A percentile compares a stretch with the other conserved stretches of the same genome.
These are phyloP conservation scores for Tachina lurida DNA, from an alignment of 2,888 invertebrate species.

Conservation along the genomic window DNA sequence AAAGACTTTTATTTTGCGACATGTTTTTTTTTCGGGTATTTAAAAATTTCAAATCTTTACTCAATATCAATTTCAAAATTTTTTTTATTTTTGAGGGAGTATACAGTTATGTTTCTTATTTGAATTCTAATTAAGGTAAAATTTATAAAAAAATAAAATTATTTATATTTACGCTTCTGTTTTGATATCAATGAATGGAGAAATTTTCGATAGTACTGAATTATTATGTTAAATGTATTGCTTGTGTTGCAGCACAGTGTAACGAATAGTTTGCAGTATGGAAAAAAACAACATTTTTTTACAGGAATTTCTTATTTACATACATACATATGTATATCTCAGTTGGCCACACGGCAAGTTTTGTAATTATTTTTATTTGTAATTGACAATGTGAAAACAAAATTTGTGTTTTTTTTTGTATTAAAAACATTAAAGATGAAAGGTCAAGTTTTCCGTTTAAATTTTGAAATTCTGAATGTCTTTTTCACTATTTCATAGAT, in stretches of 20 bases:
- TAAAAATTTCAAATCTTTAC: slow-evolving; percentile 44
- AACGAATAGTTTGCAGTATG: neutral
- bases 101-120: slow-evolving; percentile 41
- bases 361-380: too few species aligned
- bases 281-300: neutral
- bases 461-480: too few species aligned
- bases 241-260: slow-evolving; percentile 42
- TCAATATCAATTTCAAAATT: slow-evolving; percentile 28
- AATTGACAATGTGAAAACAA: too few species aligned
- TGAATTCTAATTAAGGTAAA: slow-evolving; percentile 55
- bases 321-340: too few species aligned
- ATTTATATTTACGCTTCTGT: slow-evolving; percentile 41
- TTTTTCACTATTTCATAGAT: too few species aligned
- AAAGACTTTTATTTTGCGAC: slow-evolving; percentile 7
- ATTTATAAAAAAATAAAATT: slow-evolving; percentile 71
- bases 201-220: slow-evolving; percentile 48
- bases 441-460: too few species aligned
- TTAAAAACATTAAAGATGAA: too few species aligned
- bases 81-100: slow-evolving; percentile 8
- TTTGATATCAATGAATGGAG: slow-evolving; percentile 55
- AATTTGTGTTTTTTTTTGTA: too few species aligned
- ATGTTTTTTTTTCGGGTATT: slow-evolving; percentile 30
- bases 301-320: too few species aligned
- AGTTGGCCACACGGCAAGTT: too few species aligned
- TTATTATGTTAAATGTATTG: slow-evolving; percentile 47